A percentile compares a stretch with the other conserved stretches of the same genome.
Conservation (phyloP, 2,797 vertebrate species). For the Gymnothorax reevesii region DNA sequence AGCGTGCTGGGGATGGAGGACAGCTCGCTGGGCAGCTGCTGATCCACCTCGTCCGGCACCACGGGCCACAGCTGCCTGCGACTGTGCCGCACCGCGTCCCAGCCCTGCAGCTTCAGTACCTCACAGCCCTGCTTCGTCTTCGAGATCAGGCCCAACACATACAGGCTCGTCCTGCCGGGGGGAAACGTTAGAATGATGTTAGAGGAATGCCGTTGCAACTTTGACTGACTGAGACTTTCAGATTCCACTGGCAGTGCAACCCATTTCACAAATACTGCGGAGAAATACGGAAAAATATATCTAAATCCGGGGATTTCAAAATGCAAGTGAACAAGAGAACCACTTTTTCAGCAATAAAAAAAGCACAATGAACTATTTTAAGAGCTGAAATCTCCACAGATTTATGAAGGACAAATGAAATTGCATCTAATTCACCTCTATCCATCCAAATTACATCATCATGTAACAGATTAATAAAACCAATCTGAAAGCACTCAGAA, state of each 20-base stretch:
- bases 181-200: not conserved
- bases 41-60: conserved; percentile 91
- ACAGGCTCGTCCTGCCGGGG: conserved; percentile 73
- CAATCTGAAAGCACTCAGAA: too few species aligned
- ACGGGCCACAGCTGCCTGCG: conserved; percentile 93
- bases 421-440: too few species aligned
- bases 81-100: conserved; percentile 95
- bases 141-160: conserved; percentile 89
- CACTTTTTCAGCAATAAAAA: not conserved
- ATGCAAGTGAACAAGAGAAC: not conserved
- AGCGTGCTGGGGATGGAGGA: conserved; percentile 94
- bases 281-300: not conserved
- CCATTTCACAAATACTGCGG: too few species aligned
- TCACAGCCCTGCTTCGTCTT: conserved; percentile 97
- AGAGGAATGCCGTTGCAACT: not conserved
- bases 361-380: too few species aligned
- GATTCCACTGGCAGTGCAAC: too few species aligned
- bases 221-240: not conserved
- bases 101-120: conserved; percentile 89
- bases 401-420: too few species aligned
- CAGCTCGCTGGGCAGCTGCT: conserved; percentile 83
- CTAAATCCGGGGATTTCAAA: not conserved
- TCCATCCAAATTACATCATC: too few species aligned
- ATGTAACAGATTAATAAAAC: too few species aligned
- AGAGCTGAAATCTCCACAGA: too few species aligned